Base-by-base conservation (phyloP, 1,140 invertebrate species). In the Diorhabda elongata region DNA sequence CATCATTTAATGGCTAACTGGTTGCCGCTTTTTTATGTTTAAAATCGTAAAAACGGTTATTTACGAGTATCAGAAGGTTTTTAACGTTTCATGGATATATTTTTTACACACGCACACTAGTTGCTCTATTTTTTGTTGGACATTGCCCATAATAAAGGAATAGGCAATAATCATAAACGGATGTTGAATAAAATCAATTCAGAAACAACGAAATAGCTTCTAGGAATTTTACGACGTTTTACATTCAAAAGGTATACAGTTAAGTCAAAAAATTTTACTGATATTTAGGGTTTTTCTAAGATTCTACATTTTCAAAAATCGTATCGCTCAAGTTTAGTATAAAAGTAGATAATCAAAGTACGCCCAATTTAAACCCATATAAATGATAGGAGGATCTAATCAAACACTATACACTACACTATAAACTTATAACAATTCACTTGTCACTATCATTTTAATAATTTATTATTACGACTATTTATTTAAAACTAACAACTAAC, bases 101-200 rank as follows among this genome's bases (percentile, higher is more conserved):
- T 52, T 52, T 4, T 52, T 4, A 52, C 47, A 52, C 47, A 52
- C 47, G 4, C 47, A 52, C 47, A 52, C 47, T 52, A 52, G 47
- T 4, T 52, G 47, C 47, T 52, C 47, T 52, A 52, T 52, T 52
- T 52, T 52, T 52, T 52, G 47, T 52, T 52, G n/a, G 47, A n/a
- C 6, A 52, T 52, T 6, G 47, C 47, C 47, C 47, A n/a, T 52
- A 52, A 52, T 52, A 8, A 8, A 52, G 45, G 8, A 52, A 9
- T 52, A 52, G 47, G 47, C 47, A 52, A 52, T 52, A 52, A 52
- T 52, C 47, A 52, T 52, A 52, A 52, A 52, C 47, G 47, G 47
- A 6, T 52, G 6, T 52, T 52, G 47, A 52, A 52, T 8, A 52
- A 2, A 52, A 52, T 6, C n/a, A 52, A 52, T 52, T 52, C 6